Evolutionary conservation across 2,888 invertebrate species (phyloP).

Genomic region (Pogonocherus hispidulus): DNA sequence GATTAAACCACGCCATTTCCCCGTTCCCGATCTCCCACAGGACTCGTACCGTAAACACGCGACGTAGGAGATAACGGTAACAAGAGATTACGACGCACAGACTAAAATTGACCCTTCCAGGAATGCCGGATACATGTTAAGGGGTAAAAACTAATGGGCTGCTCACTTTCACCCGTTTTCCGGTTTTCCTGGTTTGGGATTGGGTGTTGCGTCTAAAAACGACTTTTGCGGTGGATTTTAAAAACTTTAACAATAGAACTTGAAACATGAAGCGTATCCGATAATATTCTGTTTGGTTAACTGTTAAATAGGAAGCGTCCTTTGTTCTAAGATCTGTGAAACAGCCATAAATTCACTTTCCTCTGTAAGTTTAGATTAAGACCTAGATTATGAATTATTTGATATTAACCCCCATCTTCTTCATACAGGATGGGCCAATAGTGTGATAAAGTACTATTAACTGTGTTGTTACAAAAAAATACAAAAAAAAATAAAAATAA

Average conservation of each 20-base stretch:
- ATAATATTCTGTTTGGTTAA: too few species aligned
- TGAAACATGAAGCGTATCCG: too few species aligned
- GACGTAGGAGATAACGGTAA: constrained; percentile 22
- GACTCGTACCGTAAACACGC: constrained; percentile 21
- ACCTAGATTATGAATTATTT: too few species aligned
- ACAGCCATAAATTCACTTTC: too few species aligned
- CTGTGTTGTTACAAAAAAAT: too few species aligned
- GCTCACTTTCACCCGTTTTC: neutral
- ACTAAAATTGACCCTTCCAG: constrained; percentile 18
- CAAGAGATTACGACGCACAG: constrained; percentile 21
- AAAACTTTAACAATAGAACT: neutral
- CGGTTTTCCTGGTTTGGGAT: constrained; percentile 5
- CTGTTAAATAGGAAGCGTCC: too few species aligned
- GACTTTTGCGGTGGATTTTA: neutral
- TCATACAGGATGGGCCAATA: too few species aligned
- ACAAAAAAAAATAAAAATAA: too few species aligned
- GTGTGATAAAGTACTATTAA: too few species aligned
- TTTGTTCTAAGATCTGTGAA: too few species aligned
- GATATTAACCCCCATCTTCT: too few species aligned
- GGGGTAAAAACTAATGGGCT: constrained; percentile 24
- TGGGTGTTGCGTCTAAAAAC: neutral
- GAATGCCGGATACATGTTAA: constrained; percentile 7
- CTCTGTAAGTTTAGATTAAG: too few species aligned
- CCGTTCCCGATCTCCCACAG: constrained; percentile 27
- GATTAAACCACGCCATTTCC: constrained; percentile 22